Conservation (phyloP, 1,140 invertebrate genomes). For the Hyles vespertilio region DNA sequence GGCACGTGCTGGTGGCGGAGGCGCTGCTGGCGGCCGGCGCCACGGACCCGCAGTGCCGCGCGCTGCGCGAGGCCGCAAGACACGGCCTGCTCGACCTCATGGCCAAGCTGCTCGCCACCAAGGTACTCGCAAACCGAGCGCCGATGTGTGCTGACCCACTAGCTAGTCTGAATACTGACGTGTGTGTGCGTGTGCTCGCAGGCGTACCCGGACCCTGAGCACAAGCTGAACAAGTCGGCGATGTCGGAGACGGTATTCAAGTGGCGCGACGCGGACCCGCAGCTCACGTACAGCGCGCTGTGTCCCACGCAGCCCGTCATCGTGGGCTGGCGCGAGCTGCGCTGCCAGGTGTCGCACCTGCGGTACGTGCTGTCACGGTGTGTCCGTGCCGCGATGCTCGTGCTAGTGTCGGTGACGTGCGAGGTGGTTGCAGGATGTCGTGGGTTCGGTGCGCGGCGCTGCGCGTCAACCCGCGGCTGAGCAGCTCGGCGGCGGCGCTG, state of each 20-base stretch:
- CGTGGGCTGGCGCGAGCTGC: conserved; percentile 95
- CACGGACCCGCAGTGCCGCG: conserved; percentile 89
- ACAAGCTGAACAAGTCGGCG: conserved; percentile 90
- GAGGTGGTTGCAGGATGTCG: conserved; percentile 74
- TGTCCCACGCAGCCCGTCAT: conserved; percentile 93
- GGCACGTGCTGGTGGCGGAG: conserved; percentile 72
- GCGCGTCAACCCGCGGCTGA: conserved; percentile 89
- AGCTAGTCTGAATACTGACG: too few relatives aligned
- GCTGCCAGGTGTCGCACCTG: conserved; percentile 82
- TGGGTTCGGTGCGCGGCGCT: conserved; percentile 92
- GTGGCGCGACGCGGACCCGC: conserved; percentile 75
- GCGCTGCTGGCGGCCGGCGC: conserved; percentile 91
- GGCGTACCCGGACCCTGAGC: conserved; percentile 89
- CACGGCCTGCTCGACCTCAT: conserved; percentile 84
- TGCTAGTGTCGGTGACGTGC: too few relatives aligned
- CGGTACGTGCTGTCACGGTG: conserved; percentile 40
- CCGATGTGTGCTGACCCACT: too few relatives aligned
- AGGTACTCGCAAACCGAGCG: conserved; percentile 62
- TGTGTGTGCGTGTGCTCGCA: conserved; percentile 36
- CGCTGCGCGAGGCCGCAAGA: conserved; percentile 83
- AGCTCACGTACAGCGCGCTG: conserved; percentile 86
- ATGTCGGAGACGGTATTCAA: conserved; percentile 81
- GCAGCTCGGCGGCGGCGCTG: conserved; percentile 82
- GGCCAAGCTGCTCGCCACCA: conserved; percentile 85
- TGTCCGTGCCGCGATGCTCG: too few relatives aligned